phyloP scores from a whole-genome alignment of 2,113 vertebrate genomes.

The Leuciscus idus region DNA sequence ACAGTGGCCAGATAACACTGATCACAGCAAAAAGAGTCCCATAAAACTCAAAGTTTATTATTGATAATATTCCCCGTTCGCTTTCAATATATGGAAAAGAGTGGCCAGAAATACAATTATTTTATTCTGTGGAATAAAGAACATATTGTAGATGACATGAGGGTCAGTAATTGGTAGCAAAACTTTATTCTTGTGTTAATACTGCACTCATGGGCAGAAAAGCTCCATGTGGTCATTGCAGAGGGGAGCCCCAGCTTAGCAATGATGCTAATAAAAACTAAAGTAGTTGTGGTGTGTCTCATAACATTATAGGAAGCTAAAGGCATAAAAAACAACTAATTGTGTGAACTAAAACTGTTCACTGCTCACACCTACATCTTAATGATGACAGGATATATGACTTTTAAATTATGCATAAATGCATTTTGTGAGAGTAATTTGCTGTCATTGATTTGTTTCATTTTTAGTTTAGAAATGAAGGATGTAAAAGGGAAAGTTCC shows the following conservation, averaged over 20 bases:
- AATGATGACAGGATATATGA: not conserved
- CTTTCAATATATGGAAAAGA: too few species aligned
- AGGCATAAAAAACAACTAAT: not conserved
- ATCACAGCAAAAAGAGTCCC: too few species aligned
- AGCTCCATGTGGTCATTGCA: not conserved
- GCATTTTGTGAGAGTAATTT: not conserved
- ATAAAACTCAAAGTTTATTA: too few species aligned
- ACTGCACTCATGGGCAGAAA: not conserved
- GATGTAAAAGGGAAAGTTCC: not conserved
- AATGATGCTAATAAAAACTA: not conserved
- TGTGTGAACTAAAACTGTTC: not conserved
- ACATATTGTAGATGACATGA: too few species aligned
- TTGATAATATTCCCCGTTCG: too few species aligned
- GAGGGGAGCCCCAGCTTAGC: not conserved
- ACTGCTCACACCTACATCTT: not conserved
- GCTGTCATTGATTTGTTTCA: not conserved
- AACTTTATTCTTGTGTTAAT: not conserved
- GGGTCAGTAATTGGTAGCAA: too few species aligned
- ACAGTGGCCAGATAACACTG: too few species aligned
- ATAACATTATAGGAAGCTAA: not conserved
- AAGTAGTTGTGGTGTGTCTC: not conserved
- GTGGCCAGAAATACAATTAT: too few species aligned
- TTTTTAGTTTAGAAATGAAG: not conserved
- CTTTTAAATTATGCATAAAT: not conserved
- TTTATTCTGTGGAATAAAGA: too few species aligned